A percentile compares a stretch with the other conserved stretches of the same genome.
These are phyloP conservation scores for Catamblyrhynchus diadema DNA, from an alignment of 2,797 vertebrate species.

Conservation along the genomic window DNA sequence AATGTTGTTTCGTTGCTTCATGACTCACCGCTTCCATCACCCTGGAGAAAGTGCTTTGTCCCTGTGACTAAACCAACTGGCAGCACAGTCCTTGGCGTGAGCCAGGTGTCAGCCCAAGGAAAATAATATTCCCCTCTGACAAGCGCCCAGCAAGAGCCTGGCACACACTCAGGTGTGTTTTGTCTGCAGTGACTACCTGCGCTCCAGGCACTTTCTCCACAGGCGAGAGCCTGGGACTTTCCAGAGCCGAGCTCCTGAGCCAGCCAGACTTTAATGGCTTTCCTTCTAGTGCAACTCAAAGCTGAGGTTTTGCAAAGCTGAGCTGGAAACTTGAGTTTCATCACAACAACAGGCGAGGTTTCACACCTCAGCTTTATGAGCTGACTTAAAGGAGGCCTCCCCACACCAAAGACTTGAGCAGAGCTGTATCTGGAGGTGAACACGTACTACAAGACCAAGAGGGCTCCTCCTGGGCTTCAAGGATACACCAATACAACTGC, in stretches of 20 bases:
- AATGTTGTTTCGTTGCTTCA: neutral
- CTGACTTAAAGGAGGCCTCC: neutral
- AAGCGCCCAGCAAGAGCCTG: neutral
- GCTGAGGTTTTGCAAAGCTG: neutral
- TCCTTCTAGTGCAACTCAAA: neutral
- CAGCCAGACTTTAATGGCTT: neutral
- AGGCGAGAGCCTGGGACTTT: neutral
- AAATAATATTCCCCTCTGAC: neutral
- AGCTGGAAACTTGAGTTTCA: neutral
- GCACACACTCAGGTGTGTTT: neutral
- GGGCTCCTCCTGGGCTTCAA: neutral
- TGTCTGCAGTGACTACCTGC: neutral
- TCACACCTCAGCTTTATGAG: neutral
- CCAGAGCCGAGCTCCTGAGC: neutral
- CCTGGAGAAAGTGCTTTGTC: conserved; percentile 46
- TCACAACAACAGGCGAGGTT: neutral
- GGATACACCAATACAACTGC: neutral
- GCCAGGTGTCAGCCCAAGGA: neutral
- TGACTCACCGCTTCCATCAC: conserved; percentile 23
- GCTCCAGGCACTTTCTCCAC: neutral
- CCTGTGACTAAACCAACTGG: conserved; percentile 19
- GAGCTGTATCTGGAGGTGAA: neutral
- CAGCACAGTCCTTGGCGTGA: neutral
- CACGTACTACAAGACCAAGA: neutral
- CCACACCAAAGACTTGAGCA: neutral